These are phyloP conservation scores for Pelmatolapia mariae DNA, from an alignment of 2,113 vertebrate genomes.

Conservation along the genomic window DNA sequence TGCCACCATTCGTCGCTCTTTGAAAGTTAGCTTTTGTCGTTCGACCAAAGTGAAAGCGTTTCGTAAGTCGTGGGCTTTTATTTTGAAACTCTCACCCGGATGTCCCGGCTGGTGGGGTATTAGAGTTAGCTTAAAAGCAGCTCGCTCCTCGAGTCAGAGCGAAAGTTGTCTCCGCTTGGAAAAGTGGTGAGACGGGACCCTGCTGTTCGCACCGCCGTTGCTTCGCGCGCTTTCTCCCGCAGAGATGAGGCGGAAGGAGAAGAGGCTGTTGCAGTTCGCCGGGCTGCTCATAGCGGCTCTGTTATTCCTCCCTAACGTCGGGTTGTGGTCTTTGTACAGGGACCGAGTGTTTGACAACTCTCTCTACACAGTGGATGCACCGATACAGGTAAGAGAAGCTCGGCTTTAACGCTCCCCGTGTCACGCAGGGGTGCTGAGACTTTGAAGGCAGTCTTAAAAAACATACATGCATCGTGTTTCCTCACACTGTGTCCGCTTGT, in stretches of 20 bases:
- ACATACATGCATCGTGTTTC: not conserved
- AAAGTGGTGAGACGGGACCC: not conserved
- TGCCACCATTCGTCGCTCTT: rapidly evolving
- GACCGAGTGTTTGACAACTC: slow-evolving; percentile 82
- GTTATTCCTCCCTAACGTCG: slow-evolving; percentile 87
- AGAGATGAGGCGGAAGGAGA: slow-evolving; percentile 89
- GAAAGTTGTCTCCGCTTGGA: slow-evolving; percentile 41
- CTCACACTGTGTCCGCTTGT: not conserved
- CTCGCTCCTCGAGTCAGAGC: not conserved
- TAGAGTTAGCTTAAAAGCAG: not conserved
- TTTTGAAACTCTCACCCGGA: slow-evolving; percentile 6
- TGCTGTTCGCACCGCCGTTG: not conserved
- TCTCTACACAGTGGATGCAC: slow-evolving; percentile 42
- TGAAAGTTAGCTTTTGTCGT: not conserved
- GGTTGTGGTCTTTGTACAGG: slow-evolving; percentile 87
- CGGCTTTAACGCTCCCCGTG: not conserved
- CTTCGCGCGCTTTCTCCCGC: not conserved
- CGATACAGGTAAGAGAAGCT: slow-evolving; percentile 62
- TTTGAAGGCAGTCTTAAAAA: not conserved
- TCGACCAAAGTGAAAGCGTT: not conserved
- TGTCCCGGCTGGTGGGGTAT: not conserved
- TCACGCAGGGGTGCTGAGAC: not conserved
- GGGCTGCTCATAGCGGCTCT: slow-evolving; percentile 83
- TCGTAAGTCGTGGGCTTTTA: not conserved
- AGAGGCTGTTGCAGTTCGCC: slow-evolving; percentile 85